Conservation (phyloP, 2,888 invertebrate species). For the Lepidocyrtoides sp. region DNA sequence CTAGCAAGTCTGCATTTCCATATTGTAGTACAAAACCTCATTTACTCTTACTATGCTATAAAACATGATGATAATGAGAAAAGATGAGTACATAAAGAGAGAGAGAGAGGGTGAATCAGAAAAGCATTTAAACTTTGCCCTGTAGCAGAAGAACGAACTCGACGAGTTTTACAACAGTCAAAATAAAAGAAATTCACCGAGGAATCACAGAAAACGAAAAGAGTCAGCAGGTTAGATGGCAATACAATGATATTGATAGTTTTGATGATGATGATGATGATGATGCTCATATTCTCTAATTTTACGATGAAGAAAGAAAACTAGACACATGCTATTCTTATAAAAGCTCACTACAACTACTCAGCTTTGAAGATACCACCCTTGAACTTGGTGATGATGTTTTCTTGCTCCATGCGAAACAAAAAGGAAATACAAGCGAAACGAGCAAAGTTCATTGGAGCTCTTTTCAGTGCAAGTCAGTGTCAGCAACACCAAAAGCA, state of each 20-base stretch:
- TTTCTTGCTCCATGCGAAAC: background rate
- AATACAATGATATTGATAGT: slow-evolving; percentile 32
- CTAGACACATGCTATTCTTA: background rate
- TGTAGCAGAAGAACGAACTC: too few species aligned
- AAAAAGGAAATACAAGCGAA: background rate
- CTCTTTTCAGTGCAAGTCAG: slow-evolving; percentile 18
- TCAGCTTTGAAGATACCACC: slow-evolving; percentile 44
- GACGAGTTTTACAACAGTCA: too few species aligned
- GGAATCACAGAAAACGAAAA: background rate
- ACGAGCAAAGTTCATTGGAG: background rate
- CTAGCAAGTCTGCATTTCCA: background rate
- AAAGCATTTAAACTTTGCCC: background rate
- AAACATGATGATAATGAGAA: background rate
- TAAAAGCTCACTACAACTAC: background rate
- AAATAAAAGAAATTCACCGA: too few species aligned
- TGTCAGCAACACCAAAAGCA: slow-evolving; percentile 2
- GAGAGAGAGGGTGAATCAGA: background rate
- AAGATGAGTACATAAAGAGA: background rate
- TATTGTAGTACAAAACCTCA: background rate
- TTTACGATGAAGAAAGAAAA: slow-evolving; percentile 5
- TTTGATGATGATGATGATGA: background rate
- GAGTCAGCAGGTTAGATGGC: too few species aligned
- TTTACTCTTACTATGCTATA: too few species aligned
- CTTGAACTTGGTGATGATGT: slow-evolving; percentile 70
- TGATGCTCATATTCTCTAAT: background rate